Conservation (phyloP, 64 coral and sea anemone species). For the Pocillopora damicornis region DNA sequence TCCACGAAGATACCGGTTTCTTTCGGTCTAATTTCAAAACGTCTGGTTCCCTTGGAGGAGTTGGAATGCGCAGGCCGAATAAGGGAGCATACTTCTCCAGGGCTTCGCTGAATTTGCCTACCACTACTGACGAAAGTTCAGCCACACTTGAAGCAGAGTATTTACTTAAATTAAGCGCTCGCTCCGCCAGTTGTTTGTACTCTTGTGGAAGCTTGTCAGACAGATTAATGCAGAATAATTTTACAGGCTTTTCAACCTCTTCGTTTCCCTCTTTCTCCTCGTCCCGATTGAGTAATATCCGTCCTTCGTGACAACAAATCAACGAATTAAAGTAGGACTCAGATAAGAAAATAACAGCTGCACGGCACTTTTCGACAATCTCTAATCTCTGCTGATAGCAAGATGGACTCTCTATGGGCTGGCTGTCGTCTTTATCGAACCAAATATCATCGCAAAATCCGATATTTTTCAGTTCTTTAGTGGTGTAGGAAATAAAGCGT, state of each 20-base stretch:
- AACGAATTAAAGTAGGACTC: slow-evolving; percentile 60
- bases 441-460: slow-evolving; percentile 95
- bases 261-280: slow-evolving; percentile 36
- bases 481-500: slow-evolving; percentile 74
- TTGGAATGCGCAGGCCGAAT: slow-evolving; percentile 61
- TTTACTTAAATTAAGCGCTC: slow-evolving; percentile 41
- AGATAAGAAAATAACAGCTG: slow-evolving; percentile 75
- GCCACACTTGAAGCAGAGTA: slow-evolving; percentile 53
- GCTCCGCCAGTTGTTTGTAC: slow-evolving; percentile 24
- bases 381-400: slow-evolving; percentile 83
- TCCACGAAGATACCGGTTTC: slow-evolving; percentile 65
- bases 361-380: slow-evolving; percentile 91
- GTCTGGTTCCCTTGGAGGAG: slow-evolving; percentile 43
- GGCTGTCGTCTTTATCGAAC: slow-evolving; percentile 91
- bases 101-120: slow-evolving; percentile 74
- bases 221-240: slow-evolving; percentile 77
- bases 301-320: slow-evolving; percentile 55
- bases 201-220: slow-evolving; percentile 46
- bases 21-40: slow-evolving; percentile 43
- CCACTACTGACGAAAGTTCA: slow-evolving; percentile 76
- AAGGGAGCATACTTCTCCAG: slow-evolving; percentile 74
- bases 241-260: slow-evolving; percentile 37
- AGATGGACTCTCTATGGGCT: slow-evolving; percentile 32
- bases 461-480: slow-evolving; percentile 85
- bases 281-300: slow-evolving; percentile 60